Evolutionary conservation across 1,140 invertebrate genomes (phyloP).

Genomic region (Trypoxylus dichotomus): DNA sequence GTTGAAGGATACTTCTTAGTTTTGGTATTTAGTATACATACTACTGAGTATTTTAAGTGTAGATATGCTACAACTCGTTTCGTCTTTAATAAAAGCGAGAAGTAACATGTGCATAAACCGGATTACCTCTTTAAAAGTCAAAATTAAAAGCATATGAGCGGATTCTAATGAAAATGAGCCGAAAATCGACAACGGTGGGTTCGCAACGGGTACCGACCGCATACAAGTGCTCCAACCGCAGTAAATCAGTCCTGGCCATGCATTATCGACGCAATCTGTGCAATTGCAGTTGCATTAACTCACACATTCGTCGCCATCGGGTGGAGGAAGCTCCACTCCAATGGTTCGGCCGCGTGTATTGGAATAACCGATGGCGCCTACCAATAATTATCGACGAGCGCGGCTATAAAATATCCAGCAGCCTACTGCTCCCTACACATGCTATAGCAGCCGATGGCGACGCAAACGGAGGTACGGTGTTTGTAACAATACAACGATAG

Average conservation of each 20-base stretch:
- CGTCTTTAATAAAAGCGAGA: background rate
- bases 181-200: constrained; percentile 13
- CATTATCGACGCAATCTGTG: constrained; percentile 42
- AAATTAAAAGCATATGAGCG: constrained; percentile 14
- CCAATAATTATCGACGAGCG: constrained; percentile 35
- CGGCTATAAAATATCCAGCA: constrained; percentile 35
- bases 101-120: background rate
- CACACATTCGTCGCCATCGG: constrained; percentile 27
- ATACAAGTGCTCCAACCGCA: constrained; percentile 33
- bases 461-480: background rate
- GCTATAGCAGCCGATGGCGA: background rate
- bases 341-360: background rate
- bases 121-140: background rate
- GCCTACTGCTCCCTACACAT: background rate
- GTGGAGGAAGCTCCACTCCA: background rate
- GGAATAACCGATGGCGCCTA: constrained; percentile 31
- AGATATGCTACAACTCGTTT: too few species aligned
- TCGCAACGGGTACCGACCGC: background rate
- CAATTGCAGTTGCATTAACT: constrained; percentile 41
- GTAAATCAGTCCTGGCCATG: constrained; percentile 35
- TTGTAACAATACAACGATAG: background rate
- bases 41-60: too few species aligned
- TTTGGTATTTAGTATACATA: too few species aligned
- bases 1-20: too few species aligned
- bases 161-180: constrained; percentile 20